These are phyloP conservation scores for crab-eating macaque (Macaca fascicularis) DNA, from an alignment of 2,113 vertebrate genomes.

Conservation along the genomic window T2T-MFA8v1.1 NC_088392.1:22045001-22045500, in stretches of 20 bases:
- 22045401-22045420: neutral
- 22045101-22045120: neutral
- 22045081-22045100: neutral
- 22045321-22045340: too few species aligned
- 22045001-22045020: rapidly evolving
- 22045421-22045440: neutral
- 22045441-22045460: neutral
- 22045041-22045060: neutral
- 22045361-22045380: neutral
- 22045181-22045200: neutral
- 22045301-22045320: neutral
- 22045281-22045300: neutral
- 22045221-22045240: neutral
- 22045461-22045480: neutral
- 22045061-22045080: neutral
- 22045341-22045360: neutral
- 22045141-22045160: neutral
- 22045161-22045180: neutral
- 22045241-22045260: neutral
- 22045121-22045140: neutral
- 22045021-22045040: neutral
- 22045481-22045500: rapidly evolving
- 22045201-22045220: neutral
- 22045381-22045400: neutral
- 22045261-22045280: neutral